These are phyloP conservation scores for Plutomurus gul DNA, from an alignment of 1,140 invertebrate genomes.

Conservation along the genomic window DNA sequence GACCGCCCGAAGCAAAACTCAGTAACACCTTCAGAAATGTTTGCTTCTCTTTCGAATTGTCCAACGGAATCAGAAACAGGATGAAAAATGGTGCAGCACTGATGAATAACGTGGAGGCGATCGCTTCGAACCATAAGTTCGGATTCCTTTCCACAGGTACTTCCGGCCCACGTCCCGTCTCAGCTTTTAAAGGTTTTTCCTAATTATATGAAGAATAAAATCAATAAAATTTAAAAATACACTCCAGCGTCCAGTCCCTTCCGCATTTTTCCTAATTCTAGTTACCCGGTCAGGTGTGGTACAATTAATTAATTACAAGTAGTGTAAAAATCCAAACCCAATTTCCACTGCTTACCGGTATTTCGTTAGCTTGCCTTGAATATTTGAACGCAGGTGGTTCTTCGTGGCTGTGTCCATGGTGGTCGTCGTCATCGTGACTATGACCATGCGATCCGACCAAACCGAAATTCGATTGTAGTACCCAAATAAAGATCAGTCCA, in stretches of 20 bases:
- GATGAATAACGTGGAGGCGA: constrained; percentile 87
- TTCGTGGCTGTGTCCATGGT: constrained; percentile 54
- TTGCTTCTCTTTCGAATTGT: constrained; percentile 81
- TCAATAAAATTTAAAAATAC: not conserved
- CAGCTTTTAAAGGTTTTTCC: not conserved
- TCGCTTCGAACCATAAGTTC: constrained; percentile 77
- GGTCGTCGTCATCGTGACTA: constrained; percentile 57
- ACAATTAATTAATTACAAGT: not conserved
- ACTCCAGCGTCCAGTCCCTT: too few relatives aligned
- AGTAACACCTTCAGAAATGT: constrained; percentile 85
- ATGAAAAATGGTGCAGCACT: constrained; percentile 93
- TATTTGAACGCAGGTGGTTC: constrained; percentile 72
- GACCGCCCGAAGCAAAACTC: constrained; percentile 91
- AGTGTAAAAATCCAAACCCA: not conserved
- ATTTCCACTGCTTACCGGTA: not conserved
- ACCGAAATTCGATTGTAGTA: constrained; percentile 60
- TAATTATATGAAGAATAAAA: not conserved
- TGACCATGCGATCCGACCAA: constrained; percentile 56
- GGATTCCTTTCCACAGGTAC: constrained; percentile 39
- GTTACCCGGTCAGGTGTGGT: too few relatives aligned
- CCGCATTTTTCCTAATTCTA: too few relatives aligned
- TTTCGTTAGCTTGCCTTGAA: constrained; percentile 70
- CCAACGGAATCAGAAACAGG: constrained; percentile 89
- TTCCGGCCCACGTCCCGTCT: not conserved
- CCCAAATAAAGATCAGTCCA: constrained; percentile 58